phyloP scores from a whole-genome alignment of 2,888 invertebrate genomes.

The Saturnia japonica region DNA sequence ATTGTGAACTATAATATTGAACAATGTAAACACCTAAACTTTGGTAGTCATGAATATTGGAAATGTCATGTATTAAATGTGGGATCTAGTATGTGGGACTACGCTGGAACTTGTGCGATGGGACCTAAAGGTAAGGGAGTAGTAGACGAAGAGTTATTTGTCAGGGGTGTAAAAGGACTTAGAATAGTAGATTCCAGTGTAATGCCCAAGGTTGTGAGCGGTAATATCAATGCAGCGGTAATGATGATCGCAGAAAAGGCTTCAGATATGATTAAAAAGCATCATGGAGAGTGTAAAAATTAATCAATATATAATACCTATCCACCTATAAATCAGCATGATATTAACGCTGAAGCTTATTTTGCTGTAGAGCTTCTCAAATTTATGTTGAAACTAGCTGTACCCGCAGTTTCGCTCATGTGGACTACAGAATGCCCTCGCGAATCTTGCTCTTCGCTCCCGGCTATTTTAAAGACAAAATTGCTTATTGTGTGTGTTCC shows the following conservation, averaged over 20 bases:
- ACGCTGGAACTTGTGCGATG: conserved; percentile 51
- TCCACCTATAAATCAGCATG: too few species aligned
- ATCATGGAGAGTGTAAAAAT: conserved; percentile 10
- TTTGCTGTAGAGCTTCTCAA: neutral
- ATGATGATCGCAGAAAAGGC: conserved; percentile 83
- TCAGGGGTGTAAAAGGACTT: conserved; percentile 45
- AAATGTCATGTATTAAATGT: conserved; percentile 40
- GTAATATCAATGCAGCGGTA: conserved; percentile 82
- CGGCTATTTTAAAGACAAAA: too few species aligned
- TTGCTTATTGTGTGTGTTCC: too few species aligned
- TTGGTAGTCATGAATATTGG: conserved; percentile 45
- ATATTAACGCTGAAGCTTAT: neutral
- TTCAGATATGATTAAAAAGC: conserved; percentile 78
- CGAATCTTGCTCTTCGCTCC: too few species aligned
- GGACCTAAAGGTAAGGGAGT: conserved; percentile 51
- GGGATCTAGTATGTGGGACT: conserved; percentile 83
- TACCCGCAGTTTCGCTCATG: too few species aligned
- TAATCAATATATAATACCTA: too few species aligned
- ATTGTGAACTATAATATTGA: conserved; percentile 30
- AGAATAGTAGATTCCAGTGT: conserved; percentile 84
- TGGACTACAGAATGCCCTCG: too few species aligned
- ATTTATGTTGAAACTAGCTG: too few species aligned
- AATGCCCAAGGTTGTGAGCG: conserved; percentile 82
- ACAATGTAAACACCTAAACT: conserved; percentile 34
- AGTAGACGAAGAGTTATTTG: conserved; percentile 66